phyloP scores from a whole-genome alignment of 2,113 vertebrate species.

The Potamarius usumacintae region DNA sequence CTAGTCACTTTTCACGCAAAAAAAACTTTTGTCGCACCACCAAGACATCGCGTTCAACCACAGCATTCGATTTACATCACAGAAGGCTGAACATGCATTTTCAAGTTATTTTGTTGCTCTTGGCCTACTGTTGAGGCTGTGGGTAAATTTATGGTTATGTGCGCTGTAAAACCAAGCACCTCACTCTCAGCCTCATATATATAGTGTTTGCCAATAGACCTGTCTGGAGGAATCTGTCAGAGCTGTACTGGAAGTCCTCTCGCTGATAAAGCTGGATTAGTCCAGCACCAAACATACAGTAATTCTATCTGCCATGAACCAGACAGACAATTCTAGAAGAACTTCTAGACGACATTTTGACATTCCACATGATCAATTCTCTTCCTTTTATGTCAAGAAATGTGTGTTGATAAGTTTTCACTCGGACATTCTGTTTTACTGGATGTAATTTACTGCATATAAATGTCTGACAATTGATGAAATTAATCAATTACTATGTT shows the following conservation, averaged over 20 bases:
- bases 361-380: neutral
- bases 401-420: neutral
- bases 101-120: neutral
- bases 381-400: neutral
- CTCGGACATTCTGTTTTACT: neutral
- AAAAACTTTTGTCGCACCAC: neutral
- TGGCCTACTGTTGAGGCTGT: neutral
- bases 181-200: slow-evolving; percentile 4
- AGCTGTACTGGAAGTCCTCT: slow-evolving; percentile 27
- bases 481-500: neutral
- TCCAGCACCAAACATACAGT: slow-evolving; percentile 32
- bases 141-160: slow-evolving; percentile 4
- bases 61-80: neutral
- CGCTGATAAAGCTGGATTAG: slow-evolving; percentile 20
- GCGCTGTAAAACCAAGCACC: slow-evolving; percentile 14
- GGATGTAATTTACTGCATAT: neutral
- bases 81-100: slow-evolving; percentile 20
- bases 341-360: neutral
- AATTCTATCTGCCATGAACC: slow-evolving; percentile 29
- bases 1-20: neutral
- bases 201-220: slow-evolving; percentile 10
- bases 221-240: slow-evolving; percentile 42
- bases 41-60: neutral
- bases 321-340: slow-evolving; percentile 9
- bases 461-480: neutral